Base-by-base conservation (phyloP, 2,888 invertebrate species). In the Cinara cedri region DNA sequence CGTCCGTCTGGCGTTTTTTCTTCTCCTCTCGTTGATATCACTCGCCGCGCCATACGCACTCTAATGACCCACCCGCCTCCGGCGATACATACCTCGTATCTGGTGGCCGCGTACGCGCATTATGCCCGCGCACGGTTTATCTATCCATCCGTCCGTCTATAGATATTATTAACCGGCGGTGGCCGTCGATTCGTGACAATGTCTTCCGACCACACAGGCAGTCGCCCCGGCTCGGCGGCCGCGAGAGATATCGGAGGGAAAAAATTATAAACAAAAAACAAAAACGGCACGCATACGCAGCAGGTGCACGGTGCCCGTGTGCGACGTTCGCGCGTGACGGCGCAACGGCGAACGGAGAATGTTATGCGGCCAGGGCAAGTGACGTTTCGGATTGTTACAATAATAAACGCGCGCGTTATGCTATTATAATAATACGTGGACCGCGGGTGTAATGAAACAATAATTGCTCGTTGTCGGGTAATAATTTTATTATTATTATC, bases 141-240 rank as follows among this genome's bases (percentile, higher is more conserved):
- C n/a, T n/a, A n/a, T n/a, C n/a, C n/a, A n/a, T n/a, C n/a, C n/a
- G n/a, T n/a, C n/a, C n/a, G n/a, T n/a, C n/a, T n/a, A n/a, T n/a
- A 68, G n/a, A 26, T 68, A 51, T 13, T 68, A 21, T n/a, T n/a
- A n/a, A n/a, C n/a, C n/a, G n/a, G n/a, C n/a, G n/a, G n/a, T 26
- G n/a, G 16, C 49, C 51, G 76, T 76, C 46, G 49, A 57, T 78
- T 78, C 76, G 76, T 78, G 76, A 78, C 76, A 78, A 68, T 78
- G 66, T 34, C 10, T 68, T 62, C 55, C 75, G 75, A 78, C 76
- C 76, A 78, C 76, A 78, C 76, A 76, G 49, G 68, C 55, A 46
- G 76, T 21, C 62, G 21, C 16, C 49, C 6, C 24, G 19, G 44
- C 14, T 6, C 3, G 42, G 11, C 60, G 60, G 24, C 14, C 21